Conservation (phyloP, 2,888 invertebrate genomes). For the Drosophila mercatorum region DNA sequence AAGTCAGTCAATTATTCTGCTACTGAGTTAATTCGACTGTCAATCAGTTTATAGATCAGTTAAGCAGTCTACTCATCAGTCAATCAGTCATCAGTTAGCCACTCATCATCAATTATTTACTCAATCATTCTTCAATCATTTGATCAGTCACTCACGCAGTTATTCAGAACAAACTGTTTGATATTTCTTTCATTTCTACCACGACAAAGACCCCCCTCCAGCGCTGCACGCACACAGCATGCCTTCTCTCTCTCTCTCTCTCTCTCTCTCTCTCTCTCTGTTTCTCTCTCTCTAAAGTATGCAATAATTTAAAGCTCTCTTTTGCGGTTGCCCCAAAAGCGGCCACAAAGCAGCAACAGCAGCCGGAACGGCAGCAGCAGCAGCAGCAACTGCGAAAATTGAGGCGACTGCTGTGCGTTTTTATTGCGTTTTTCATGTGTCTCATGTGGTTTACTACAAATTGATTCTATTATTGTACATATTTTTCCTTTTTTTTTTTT, state of each 20-base stretch:
- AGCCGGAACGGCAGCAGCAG: slow-evolving; percentile 23
- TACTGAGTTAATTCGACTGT: no score
- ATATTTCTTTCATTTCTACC: not conserved
- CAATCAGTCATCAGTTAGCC: no score
- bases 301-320: slow-evolving; percentile 72
- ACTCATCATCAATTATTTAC: not conserved
- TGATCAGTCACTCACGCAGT: not conserved
- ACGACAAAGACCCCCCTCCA: not conserved
- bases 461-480: slow-evolving; percentile 78
- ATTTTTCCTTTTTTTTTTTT: not conserved
- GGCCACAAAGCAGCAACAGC: slow-evolving; percentile 49
- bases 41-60: no score
- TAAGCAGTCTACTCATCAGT: no score
- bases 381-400: slow-evolving; percentile 23
- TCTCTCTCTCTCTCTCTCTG: not conserved
- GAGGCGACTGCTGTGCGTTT: slow-evolving; percentile 58
- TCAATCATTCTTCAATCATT: not conserved
- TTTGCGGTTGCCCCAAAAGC: slow-evolving; percentile 62
- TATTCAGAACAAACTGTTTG: not conserved
- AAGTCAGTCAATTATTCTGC: not conserved
- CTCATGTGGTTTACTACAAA: slow-evolving; percentile 80
- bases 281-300: slow-evolving; percentile 48
- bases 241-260: slow-evolving; percentile 25
- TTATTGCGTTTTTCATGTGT: slow-evolving; percentile 74
- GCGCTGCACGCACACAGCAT: not conserved